Percentiles rank a stretch among this genome's conserved stretches.
These are phyloP conservation scores for Charina bottae DNA, from an alignment of 2,113 vertebrate genomes.

Conservation along the genomic window DNA sequence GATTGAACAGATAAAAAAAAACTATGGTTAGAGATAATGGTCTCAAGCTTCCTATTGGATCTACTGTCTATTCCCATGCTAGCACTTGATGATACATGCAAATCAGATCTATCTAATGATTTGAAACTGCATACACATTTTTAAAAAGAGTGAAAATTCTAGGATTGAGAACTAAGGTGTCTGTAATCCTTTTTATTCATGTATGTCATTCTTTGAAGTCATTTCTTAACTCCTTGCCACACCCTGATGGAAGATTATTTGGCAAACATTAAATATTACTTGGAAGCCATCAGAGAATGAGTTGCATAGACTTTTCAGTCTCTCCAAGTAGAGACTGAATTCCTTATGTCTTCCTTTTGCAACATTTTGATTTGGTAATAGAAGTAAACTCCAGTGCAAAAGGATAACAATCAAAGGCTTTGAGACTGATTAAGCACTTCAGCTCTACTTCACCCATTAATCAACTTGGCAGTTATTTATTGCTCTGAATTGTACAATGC, in stretches of 20 bases:
- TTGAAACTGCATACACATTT: background rate
- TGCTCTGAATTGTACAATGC: constrained; percentile 46
- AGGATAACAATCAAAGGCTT: constrained; percentile 57
- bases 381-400: constrained; percentile 42
- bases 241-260: background rate
- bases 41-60: background rate
- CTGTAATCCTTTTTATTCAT: constrained; percentile 14
- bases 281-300: background rate
- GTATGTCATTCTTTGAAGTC: background rate
- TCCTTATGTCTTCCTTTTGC: constrained; percentile 26
- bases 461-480: constrained; percentile 59
- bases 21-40: background rate
- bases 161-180: constrained; percentile 9
- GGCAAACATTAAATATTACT: background rate
- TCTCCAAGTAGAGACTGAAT: background rate
- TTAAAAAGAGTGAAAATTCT: background rate
- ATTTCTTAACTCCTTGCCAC: background rate
- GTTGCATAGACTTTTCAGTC: background rate
- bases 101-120: background rate
- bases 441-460: constrained; percentile 63
- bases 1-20: no score
- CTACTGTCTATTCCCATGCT: background rate
- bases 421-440: constrained; percentile 61
- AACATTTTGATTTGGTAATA: constrained; percentile 39
- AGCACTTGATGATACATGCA: background rate